Evolutionary conservation across 2,888 invertebrate species (phyloP).

Genomic region (Bembecia ichneumoniformis): DNA sequence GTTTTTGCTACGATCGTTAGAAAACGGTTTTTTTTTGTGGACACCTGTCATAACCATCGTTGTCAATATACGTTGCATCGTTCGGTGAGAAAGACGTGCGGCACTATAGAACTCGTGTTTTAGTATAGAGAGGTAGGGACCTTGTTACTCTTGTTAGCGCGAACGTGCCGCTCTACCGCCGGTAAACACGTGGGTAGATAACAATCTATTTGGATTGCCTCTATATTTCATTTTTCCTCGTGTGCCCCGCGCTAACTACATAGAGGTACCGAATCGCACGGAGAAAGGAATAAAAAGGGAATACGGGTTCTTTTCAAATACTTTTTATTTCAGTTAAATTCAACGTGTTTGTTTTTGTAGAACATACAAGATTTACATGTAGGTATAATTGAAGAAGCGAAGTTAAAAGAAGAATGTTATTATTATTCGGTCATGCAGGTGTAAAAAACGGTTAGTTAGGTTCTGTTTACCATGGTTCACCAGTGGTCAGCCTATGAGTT

Average conservation of each 20-base stretch:
- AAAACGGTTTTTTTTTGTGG: constrained; percentile 17
- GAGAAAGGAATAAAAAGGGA: constrained; percentile 40
- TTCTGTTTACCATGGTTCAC: constrained; percentile 36
- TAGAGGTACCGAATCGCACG: constrained; percentile 46
- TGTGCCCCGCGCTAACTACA: constrained; percentile 64
- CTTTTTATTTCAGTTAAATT: too few relatives aligned
- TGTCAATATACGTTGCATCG: constrained; percentile 38
- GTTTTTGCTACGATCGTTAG: too few relatives aligned
- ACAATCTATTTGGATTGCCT: constrained; percentile 73
- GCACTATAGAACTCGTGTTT: constrained; percentile 37
- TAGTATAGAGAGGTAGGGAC: neutral
- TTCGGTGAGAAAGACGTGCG: constrained; percentile 3
- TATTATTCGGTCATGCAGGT: constrained; percentile 9
- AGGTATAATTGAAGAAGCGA: neutral
- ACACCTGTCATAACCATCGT: constrained; percentile 58
- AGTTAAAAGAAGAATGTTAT: too few relatives aligned
- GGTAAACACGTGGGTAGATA: constrained; percentile 72
- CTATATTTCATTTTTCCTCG: constrained; percentile 72
- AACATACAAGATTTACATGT: neutral
- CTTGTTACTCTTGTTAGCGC: constrained; percentile 53
- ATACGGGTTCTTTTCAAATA: constrained; percentile 52
- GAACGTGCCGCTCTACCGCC: constrained; percentile 64
- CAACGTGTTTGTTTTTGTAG: neutral
- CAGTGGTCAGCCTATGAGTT: constrained; percentile 51
- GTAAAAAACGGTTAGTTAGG: constrained; percentile 57